Base-by-base conservation (phyloP, 2,797 vertebrate species). In the Nyctibius grandis region DNA sequence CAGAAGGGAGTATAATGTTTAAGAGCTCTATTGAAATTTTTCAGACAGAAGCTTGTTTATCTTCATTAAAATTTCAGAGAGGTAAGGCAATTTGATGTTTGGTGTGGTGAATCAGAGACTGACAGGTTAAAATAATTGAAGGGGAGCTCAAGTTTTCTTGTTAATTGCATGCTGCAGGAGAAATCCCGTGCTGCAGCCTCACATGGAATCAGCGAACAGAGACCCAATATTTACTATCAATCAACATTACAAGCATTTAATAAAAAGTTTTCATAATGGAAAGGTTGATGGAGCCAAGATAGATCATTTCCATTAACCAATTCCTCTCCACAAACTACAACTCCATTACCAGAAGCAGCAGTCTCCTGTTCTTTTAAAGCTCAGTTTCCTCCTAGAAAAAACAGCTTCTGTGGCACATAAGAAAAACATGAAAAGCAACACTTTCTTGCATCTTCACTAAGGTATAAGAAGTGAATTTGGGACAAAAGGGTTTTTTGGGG, bases 231-330 rank as follows among this genome's bases (percentile, higher is more conserved):
- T 97, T 93, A 85, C 91, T 90, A 97, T 95, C 91, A 92, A 94
- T 95, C 95, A 91, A 87, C 64, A 73, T 93, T 96, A 91, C 60
- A 91, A 94, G 89, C 75, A 74, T 65, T 97, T 97, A 96, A 96
- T 97, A 57, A 96, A 95, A 96, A 92, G 61, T 96, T 95, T 93
- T 89, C 51, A 56, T 91, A 90, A 93, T 54, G 50, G 82, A 89
- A 94, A 95, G 75, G 34, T 70, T 90, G 82, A 91, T 74, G 31
- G 59, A 95, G 51, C 44, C 1, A 54, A 95, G 54, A 86, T 0
- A 0, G 73, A 95, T 80, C 20, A 40, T 87, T 96, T 94, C 59
- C 56, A 84, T 89, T 96, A 95, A 96, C 87, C 45, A 94, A 4
- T 34, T 91, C 75, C 47, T 87, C 57, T 78, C 84, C 72, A 73